Evolutionary conservation across 1,140 invertebrate species (phyloP).

Genomic region (Drosophila suzukii): DNA sequence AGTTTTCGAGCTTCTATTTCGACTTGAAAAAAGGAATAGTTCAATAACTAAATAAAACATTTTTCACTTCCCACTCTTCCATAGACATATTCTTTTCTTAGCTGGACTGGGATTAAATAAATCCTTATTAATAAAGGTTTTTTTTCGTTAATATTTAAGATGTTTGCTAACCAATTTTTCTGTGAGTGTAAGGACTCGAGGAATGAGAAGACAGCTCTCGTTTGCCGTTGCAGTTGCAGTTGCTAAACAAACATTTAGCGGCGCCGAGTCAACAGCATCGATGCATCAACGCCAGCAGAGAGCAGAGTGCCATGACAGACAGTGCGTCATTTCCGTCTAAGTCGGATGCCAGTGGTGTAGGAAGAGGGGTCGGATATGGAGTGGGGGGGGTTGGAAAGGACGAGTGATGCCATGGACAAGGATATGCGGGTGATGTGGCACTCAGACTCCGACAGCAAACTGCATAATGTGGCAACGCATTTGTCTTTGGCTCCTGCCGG

Average conservation of each 20-base stretch:
- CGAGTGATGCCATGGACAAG: slow-evolving; percentile 36
- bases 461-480: slow-evolving; percentile 79
- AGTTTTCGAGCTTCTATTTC: too few relatives aligned
- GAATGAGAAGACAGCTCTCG: neutral
- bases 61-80: too few relatives aligned
- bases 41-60: too few relatives aligned
- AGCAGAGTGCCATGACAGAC: slow-evolving; percentile 45
- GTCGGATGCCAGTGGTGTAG: slow-evolving; percentile 15
- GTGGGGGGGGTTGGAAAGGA: slow-evolving; percentile 6
- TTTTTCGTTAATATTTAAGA: neutral
- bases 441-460: slow-evolving; percentile 52
- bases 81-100: too few relatives aligned
- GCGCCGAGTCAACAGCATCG: slow-evolving; percentile 76
- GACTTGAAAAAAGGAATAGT: too few relatives aligned
- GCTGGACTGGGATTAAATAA: too few relatives aligned
- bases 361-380: slow-evolving; percentile 2
- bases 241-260: slow-evolving; percentile 81
- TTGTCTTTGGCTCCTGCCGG: slow-evolving; percentile 67
- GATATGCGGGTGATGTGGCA: slow-evolving; percentile 67
- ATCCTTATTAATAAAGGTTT: too few relatives aligned
- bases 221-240: slow-evolving; percentile 60
- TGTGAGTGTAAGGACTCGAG: neutral
- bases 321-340: slow-evolving; percentile 72
- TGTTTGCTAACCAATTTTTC: neutral
- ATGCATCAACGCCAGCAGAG: slow-evolving; percentile 70